These are phyloP conservation scores for Podarcis siculus DNA, from an alignment of 2,797 vertebrate genomes.

Conservation along the genomic window DNA sequence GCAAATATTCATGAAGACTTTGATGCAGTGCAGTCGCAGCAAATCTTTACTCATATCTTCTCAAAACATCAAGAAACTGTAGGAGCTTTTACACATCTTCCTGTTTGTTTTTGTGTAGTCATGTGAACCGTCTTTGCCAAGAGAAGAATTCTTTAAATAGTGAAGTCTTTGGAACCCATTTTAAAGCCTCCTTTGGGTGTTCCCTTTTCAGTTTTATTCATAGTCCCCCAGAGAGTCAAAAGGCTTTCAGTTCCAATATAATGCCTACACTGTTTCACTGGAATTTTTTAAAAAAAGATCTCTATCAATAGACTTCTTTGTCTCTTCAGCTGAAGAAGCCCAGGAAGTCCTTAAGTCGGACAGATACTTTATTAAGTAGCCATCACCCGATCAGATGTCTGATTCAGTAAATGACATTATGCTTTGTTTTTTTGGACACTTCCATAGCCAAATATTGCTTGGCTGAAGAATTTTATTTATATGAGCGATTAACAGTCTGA, in stretches of 20 bases:
- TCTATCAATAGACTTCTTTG: slow-evolving; percentile 47
- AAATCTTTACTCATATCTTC: background rate
- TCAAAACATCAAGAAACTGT: slow-evolving; percentile 21
- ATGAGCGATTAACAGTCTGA: background rate
- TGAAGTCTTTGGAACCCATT: slow-evolving; percentile 27
- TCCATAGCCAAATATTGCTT: slow-evolving; percentile 5
- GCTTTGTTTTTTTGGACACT: background rate
- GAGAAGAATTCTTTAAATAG: slow-evolving; percentile 31
- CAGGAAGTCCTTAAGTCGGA: slow-evolving; percentile 29
- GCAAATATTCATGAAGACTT: background rate
- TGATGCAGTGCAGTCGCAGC: slow-evolving; percentile 13
- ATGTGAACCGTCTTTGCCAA: slow-evolving; percentile 34
- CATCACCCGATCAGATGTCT: slow-evolving; percentile 28
- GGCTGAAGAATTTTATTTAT: background rate
- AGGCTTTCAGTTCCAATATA: slow-evolving; percentile 46
- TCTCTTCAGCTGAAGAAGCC: background rate
- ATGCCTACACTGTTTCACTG: slow-evolving; percentile 45
- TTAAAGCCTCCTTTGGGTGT: slow-evolving; percentile 43
- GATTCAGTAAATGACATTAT: background rate
- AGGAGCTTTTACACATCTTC: background rate
- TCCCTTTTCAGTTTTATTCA: slow-evolving; percentile 31
- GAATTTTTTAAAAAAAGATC: slow-evolving; percentile 23
- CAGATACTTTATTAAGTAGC: slow-evolving; percentile 7
- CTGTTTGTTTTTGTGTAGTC: slow-evolving; percentile 45
- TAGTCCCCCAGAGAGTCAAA: slow-evolving; percentile 42